A percentile compares a stretch with the other conserved stretches of the same genome.
phyloP scores from a whole-genome alignment of 2,888 invertebrate genomes.

The Prosapia bicincta region DNA sequence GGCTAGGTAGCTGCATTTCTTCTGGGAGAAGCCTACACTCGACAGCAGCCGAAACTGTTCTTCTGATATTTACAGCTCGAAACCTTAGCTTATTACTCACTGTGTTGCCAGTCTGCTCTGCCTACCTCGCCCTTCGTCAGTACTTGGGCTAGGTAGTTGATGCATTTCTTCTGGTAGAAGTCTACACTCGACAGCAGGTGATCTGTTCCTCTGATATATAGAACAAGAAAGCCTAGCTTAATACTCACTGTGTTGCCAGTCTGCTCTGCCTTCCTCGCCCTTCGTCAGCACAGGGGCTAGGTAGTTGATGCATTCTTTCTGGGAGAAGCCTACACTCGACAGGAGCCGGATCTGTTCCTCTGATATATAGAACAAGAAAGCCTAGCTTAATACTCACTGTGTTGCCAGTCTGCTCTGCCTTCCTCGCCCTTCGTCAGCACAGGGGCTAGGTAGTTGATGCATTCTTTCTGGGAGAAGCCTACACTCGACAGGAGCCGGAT shows the following conservation, averaged over 20 bases:
- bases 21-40: conserved; percentile 62
- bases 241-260: conserved; percentile 62
- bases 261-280: conserved; percentile 68
- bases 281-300: conserved; percentile 63
- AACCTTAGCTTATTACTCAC: too few species aligned
- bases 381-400: conserved; percentile 49
- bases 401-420: conserved; percentile 69
- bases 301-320: conserved; percentile 74
- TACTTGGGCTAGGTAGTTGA: conserved; percentile 74
- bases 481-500: conserved; percentile 61
- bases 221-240: too few species aligned
- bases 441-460: conserved; percentile 76
- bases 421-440: conserved; percentile 65
- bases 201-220: conserved; percentile 78
- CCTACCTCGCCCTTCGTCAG: conserved; percentile 64
- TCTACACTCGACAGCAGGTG: conserved; percentile 60
- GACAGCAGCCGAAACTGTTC: conserved; percentile 67
- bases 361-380: too few species aligned
- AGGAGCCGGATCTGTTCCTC: conserved; percentile 71
- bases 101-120: conserved; percentile 66
- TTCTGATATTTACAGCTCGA: too few species aligned
- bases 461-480: conserved; percentile 65
- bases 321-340: conserved; percentile 62
- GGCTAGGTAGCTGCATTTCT: conserved; percentile 74
- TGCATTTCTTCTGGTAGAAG: conserved; percentile 67